phyloP scores from a whole-genome alignment of 2,113 vertebrate species.

The Bagarius yarrelli region DNA sequence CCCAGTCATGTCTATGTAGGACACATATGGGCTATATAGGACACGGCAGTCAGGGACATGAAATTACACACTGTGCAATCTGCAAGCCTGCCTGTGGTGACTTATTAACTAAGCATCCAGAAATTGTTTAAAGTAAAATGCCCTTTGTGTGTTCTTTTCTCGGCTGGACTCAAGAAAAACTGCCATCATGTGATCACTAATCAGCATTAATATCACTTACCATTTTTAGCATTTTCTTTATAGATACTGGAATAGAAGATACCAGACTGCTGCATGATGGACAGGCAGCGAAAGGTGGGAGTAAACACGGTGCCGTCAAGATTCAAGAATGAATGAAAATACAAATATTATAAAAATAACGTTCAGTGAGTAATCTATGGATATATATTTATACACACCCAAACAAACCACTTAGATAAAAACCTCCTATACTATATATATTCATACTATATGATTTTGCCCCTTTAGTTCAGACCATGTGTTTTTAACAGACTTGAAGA shows the following conservation, averaged over 20 bases:
- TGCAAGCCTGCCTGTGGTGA: neutral
- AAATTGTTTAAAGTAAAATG: neutral
- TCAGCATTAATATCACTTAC: neutral
- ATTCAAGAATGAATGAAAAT: neutral
- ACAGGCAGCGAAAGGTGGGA: neutral
- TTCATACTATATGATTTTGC: neutral
- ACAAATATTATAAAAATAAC: neutral
- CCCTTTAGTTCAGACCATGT: neutral
- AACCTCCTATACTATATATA: neutral
- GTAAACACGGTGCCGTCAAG: neutral
- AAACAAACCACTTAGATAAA: neutral
- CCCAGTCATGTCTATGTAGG: constrained; percentile 3
- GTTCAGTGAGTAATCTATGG: neutral
- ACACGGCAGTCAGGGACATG: neutral
- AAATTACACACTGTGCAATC: neutral
- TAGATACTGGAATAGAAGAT: neutral
- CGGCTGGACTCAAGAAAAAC: neutral
- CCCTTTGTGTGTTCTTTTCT: neutral
- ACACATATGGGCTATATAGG: constrained; percentile 2
- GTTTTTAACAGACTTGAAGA: neutral
- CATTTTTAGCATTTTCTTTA: neutral
- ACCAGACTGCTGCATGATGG: neutral
- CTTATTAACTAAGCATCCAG: neutral
- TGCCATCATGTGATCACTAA: no score
- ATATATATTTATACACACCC: neutral